Conservation (phyloP, 2,797 vertebrate genomes). For the Rhinella marina region DNA sequence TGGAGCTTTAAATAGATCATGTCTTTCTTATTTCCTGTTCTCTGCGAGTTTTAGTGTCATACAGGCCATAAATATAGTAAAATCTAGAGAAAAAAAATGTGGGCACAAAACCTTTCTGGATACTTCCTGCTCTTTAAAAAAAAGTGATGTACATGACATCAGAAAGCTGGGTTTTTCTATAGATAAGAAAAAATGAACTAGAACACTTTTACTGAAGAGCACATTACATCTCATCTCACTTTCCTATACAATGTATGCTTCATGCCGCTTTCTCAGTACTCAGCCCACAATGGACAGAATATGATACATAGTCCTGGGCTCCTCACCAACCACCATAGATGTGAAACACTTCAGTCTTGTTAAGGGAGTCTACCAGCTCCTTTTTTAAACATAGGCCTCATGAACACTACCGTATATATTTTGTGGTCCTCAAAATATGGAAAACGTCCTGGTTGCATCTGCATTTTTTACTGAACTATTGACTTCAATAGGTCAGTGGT, state of each 20-base stretch:
- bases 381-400: no score
- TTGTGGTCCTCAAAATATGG: no score
- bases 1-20: constrained; percentile 21
- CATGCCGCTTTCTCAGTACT: no score
- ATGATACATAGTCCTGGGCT: no score
- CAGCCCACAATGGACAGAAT: no score
- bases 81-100: background rate
- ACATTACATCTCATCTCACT: background rate
- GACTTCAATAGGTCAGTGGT: no score
- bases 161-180: background rate
- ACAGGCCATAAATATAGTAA: background rate
- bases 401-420: no score
- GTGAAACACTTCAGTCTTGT: no score
- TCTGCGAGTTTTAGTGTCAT: background rate
- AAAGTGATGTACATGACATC: background rate
- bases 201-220: background rate
- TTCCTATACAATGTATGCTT: background rate
- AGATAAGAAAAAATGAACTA: background rate
- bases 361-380: no score
- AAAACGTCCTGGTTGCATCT: no score
- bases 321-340: no score
- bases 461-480: no score
- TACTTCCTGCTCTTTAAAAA: background rate
- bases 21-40: constrained; percentile 14
- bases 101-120: background rate